Conservation (phyloP, 1,140 invertebrate species). For the Aporrectodea caliginosa region DNA sequence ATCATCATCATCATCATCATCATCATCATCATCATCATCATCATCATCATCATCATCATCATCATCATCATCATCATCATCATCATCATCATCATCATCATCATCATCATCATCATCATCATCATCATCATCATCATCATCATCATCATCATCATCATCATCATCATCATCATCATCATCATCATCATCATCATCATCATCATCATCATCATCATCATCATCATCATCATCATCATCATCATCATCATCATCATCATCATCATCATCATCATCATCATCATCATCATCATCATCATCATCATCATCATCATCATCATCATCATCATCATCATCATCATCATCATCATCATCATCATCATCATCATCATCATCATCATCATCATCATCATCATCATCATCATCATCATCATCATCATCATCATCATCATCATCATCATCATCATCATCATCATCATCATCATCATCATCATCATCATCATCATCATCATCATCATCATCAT, state of each 20-base stretch:
- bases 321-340: constrained; percentile 13
- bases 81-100: no score
- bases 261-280: no score
- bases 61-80: not conserved
- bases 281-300: constrained; percentile 14
- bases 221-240: no score
- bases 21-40: not conserved
- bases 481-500: not conserved
- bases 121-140: no score
- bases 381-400: constrained; percentile 4
- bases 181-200: no score
- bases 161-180: no score
- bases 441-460: constrained; percentile 9
- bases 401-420: constrained; percentile 9
- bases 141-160: no score
- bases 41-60: not conserved
- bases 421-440: constrained; percentile 3
- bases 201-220: no score
- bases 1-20: not conserved
- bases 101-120: no score
- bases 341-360: constrained; percentile 10
- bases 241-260: no score
- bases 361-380: constrained; percentile 5
- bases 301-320: constrained; percentile 21
- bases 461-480: not conserved